These are phyloP conservation scores for Epiblema foenella DNA, from an alignment of 2,888 invertebrate species.

Conservation along the genomic window DNA sequence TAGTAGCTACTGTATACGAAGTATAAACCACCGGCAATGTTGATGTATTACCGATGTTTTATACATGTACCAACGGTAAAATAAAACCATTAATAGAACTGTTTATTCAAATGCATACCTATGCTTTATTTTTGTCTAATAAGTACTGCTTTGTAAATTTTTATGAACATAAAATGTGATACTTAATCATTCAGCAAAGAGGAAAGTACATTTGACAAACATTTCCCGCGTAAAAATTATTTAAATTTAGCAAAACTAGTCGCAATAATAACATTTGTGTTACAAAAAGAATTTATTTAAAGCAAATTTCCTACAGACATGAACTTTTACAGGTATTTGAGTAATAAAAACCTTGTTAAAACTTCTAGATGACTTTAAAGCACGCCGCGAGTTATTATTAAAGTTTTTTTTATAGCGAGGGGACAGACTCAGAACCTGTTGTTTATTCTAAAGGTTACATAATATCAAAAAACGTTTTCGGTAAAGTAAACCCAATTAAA, in stretches of 20 bases:
- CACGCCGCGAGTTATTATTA: slow-evolving; percentile 23
- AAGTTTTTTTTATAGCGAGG: slow-evolving; percentile 18
- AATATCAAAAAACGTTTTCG: background rate
- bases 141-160: background rate
- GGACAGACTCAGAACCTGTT: background rate
- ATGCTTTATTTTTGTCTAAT: too few relatives aligned
- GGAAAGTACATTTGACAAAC: background rate
- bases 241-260: slow-evolving; percentile 20
- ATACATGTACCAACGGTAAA: too few relatives aligned
- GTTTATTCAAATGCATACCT: too few relatives aligned
- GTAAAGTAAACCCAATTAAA: background rate
- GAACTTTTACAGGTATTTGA: slow-evolving; percentile 30
- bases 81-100: too few relatives aligned
- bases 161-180: background rate
- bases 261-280: background rate
- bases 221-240: background rate
- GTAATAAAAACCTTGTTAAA: slow-evolving; percentile 43
- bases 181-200: background rate
- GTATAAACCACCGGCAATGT: too few relatives aligned
- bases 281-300: slow-evolving; percentile 19
- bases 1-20: too few relatives aligned
- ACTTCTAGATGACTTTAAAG: slow-evolving; percentile 34
- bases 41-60: too few relatives aligned
- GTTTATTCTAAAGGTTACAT: background rate
- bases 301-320: slow-evolving; percentile 24